A percentile compares a stretch with the other conserved stretches of the same genome.
Evolutionary conservation across 2,797 vertebrate genomes (phyloP).

Genomic region (Huso huso): DNA sequence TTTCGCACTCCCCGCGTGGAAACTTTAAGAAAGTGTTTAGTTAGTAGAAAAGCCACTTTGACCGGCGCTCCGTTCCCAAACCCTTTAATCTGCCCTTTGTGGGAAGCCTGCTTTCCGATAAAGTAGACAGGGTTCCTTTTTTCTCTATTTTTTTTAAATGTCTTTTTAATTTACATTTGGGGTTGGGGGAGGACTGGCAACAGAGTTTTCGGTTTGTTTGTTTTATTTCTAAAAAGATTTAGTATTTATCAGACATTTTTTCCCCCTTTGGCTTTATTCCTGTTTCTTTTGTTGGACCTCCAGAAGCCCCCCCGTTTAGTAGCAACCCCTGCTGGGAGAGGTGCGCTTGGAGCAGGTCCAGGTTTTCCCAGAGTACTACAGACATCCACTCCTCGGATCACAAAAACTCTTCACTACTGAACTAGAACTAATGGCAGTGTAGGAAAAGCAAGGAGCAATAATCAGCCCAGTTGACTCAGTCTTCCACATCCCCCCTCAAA

Average conservation of each 20-base stretch:
- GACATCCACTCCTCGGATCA: too few relatives aligned
- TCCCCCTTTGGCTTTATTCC: slow-evolving; percentile 31
- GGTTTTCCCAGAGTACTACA: too few relatives aligned
- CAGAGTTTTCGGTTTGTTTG: background rate
- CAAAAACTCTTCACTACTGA: too few relatives aligned
- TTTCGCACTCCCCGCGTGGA: slow-evolving; percentile 67
- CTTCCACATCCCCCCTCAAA: too few relatives aligned
- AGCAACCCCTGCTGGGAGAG: too few relatives aligned
- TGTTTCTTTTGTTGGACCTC: slow-evolving; percentile 53
- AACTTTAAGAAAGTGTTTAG: slow-evolving; percentile 81
- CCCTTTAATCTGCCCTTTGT: slow-evolving; percentile 76
- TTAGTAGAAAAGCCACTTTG: slow-evolving; percentile 78
- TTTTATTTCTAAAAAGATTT: background rate
- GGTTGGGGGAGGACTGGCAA: background rate
- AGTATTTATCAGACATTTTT: slow-evolving; percentile 9
- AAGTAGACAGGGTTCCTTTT: slow-evolving; percentile 31
- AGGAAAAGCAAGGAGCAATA: too few relatives aligned
- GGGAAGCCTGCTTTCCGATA: slow-evolving; percentile 42
- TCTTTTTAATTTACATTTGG: slow-evolving; percentile 32
- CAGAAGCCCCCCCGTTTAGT: slow-evolving; percentile 47
- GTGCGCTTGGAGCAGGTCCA: too few relatives aligned
- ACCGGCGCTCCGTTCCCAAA: slow-evolving; percentile 57
- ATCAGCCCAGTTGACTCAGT: too few relatives aligned
- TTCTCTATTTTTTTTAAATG: slow-evolving; percentile 46
- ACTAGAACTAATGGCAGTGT: too few relatives aligned